Conservation (phyloP, 2,888 invertebrate species). For the Pediacus dermestoides region DNA sequence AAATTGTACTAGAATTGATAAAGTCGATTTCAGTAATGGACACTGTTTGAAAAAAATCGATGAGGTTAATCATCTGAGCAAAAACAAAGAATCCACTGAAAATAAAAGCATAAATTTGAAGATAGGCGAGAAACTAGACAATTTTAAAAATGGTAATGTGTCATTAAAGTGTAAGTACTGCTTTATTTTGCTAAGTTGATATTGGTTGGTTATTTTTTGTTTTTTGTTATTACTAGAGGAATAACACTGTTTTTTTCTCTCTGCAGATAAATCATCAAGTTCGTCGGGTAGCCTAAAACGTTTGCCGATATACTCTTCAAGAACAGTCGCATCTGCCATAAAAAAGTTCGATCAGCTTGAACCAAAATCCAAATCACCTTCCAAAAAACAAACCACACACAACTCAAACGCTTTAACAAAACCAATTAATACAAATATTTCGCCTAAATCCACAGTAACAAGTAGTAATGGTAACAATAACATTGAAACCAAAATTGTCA, state of each 20-base stretch:
- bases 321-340: conserved; percentile 43
- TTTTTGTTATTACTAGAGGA: conserved; percentile 7
- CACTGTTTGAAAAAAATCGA: too few species aligned
- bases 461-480: too few species aligned
- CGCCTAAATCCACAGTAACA: too few species aligned
- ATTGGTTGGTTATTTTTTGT: conserved; percentile 9
- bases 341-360: conserved; percentile 43
- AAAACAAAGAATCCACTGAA: too few species aligned
- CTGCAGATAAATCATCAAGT: conserved; percentile 39
- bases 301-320: conserved; percentile 37
- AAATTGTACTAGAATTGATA: conserved; percentile 9
- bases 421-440: too few species aligned
- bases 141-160: conserved; percentile 27
- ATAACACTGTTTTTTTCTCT: conserved; percentile 9
- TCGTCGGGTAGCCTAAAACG: conserved; percentile 43
- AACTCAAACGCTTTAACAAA: too few species aligned
- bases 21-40: conserved; percentile 10
- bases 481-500: too few species aligned
- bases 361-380: too few species aligned
- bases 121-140: conserved; percentile 29
- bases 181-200: conserved; percentile 4
- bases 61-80: too few species aligned
- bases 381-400: too few species aligned
- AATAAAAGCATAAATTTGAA: too few species aligned
- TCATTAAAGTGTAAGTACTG: conserved; percentile 31